Conservation (phyloP, 2,888 invertebrate species). For the Cephus sareptanus region DNA sequence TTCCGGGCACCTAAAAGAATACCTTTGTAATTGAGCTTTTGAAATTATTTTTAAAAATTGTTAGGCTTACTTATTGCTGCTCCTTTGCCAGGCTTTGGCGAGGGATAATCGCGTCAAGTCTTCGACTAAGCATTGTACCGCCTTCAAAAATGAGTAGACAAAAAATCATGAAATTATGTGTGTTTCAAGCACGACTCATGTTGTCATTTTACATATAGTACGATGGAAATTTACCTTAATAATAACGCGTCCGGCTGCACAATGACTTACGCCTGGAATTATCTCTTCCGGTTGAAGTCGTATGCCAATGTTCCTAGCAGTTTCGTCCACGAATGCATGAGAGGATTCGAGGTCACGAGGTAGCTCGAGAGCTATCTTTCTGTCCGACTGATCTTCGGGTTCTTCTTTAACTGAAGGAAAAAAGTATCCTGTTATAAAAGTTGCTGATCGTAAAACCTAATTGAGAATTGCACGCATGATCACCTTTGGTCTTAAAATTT, state of each 20-base stretch:
- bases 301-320: constrained; percentile 65
- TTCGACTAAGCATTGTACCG: constrained; percentile 52
- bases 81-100: constrained; percentile 54
- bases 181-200: neutral
- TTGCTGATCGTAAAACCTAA: no score
- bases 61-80: constrained; percentile 39
- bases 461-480: no score
- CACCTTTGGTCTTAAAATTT: no score
- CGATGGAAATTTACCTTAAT: constrained; percentile 38
- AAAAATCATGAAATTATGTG: constrained; percentile 1
- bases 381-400: neutral
- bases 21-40: neutral
- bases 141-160: constrained; percentile 30
- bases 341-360: constrained; percentile 49
- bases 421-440: no score
- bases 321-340: constrained; percentile 64
- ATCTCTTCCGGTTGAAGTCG: constrained; percentile 67
- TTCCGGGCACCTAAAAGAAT: constrained; percentile 39
- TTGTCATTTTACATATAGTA: neutral
- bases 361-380: constrained; percentile 33
- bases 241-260: constrained; percentile 62
- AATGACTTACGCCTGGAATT: constrained; percentile 63
- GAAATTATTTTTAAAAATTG: neutral
- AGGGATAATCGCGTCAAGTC: constrained; percentile 53
- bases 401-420: neutral